Base-by-base conservation (phyloP, 2,888 invertebrate species). In the Scaptomyza reducta region DNA sequence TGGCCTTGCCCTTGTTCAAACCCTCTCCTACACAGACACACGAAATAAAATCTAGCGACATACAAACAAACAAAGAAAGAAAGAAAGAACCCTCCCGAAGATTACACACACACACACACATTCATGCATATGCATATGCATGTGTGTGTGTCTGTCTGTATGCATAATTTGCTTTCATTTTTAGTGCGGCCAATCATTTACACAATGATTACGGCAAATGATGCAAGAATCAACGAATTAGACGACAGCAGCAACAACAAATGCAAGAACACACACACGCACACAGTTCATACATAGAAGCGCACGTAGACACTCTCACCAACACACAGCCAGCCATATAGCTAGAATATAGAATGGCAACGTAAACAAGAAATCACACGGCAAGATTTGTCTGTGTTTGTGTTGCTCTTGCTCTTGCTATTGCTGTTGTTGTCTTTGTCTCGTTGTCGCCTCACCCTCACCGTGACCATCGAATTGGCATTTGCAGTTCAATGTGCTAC, bases 401-500 rank as follows among this genome's bases (percentile, higher is more conserved):
- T 38, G 38, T 25, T 38, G 35, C 38, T 47, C 16, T 47, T 47
- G 46, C 46, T 31, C 33, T 47, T 47, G 47, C n/a, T 44, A 40
- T 51, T 68, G 49, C n/a, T 44, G 45, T 51, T 68, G 49, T 27
- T 49, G 46, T 56, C 40, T 41, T 59, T 62, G 49, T 49, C 49
- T 49, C 33, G 41, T 56, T 62, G 61, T 56, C 64, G 69, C 64
- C 74, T 73, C 79, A 79, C 79, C 79, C 84, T 84, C 86, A 72
- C 83, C 83, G 54, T 84, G 84, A 84, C 86, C 84, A 81, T 84
- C 79, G 79, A 77, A 86, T 85, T 82, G 79, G 79, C 85, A 79
- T 79, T 86, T 86, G 81, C 84, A 86, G 84, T 84, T 84, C 84
- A 84, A 84, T 86, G 84, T 79, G 79, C 84, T 86, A 79, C 61